Conservation (phyloP, 2,888 invertebrate genomes). For the Leucophora obtusa region DNA sequence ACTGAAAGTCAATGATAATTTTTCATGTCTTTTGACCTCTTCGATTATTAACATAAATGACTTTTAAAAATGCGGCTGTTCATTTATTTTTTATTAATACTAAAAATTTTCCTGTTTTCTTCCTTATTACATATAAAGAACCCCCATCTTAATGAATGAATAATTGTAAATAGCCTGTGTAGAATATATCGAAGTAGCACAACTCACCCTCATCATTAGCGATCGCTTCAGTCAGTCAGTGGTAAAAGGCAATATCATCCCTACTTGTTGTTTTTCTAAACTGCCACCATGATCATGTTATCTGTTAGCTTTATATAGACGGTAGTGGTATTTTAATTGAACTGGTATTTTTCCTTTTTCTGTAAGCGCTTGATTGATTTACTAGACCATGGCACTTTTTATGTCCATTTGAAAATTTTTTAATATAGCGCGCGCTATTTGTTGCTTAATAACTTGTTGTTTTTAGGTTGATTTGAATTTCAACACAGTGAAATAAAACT, state of each 20-base stretch:
- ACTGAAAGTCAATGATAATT: conserved; percentile 33
- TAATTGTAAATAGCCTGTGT: neutral
- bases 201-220: conserved; percentile 60
- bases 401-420: conserved; percentile 33
- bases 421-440: conserved; percentile 54
- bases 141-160: conserved; percentile 44
- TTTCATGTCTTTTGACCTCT: conserved; percentile 57
- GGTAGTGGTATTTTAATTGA: conserved; percentile 73
- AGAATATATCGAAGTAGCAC: neutral
- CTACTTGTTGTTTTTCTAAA: conserved; percentile 52
- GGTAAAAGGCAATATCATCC: conserved; percentile 15
- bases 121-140: conserved; percentile 17
- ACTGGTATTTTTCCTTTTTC: conserved; percentile 67
- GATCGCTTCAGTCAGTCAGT: neutral
- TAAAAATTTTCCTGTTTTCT: conserved; percentile 57
- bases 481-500: neutral
- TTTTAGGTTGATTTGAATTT: conserved; percentile 1
- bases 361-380: conserved; percentile 73
- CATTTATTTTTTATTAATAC: conserved; percentile 22
- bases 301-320: conserved; percentile 34
- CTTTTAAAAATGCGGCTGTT: conserved; percentile 67
- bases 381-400: conserved; percentile 61
- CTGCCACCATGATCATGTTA: conserved; percentile 39
- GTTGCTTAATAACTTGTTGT: conserved; percentile 41
- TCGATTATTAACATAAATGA: conserved; percentile 66